These are phyloP conservation scores for Criorhina ranunculi DNA, from an alignment of 2,888 invertebrate species.

Conservation along the genomic window DNA sequence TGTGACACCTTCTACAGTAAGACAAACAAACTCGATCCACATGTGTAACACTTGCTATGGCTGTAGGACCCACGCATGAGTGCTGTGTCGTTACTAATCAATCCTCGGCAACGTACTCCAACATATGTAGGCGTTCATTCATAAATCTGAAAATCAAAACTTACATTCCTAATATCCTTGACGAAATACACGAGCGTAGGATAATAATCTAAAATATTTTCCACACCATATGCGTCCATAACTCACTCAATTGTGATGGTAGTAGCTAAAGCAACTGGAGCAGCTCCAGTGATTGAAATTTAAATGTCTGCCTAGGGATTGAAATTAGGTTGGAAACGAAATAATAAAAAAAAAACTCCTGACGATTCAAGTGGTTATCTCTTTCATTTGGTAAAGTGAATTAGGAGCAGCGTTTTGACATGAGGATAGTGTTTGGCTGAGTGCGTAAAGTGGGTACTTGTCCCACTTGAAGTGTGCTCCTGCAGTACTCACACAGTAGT, in stretches of 20 bases:
- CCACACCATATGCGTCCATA: constrained; percentile 68
- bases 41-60: constrained; percentile 66
- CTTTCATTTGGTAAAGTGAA: constrained; percentile 38
- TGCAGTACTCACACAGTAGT: constrained; percentile 9
- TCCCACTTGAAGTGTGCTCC: constrained; percentile 52
- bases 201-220: constrained; percentile 66
- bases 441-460: constrained; percentile 62
- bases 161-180: constrained; percentile 69
- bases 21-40: constrained; percentile 58
- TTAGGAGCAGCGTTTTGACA: constrained; percentile 49
- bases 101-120: constrained; percentile 40
- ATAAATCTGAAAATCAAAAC: constrained; percentile 75
- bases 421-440: constrained; percentile 29
- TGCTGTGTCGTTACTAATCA: constrained; percentile 62
- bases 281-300: constrained; percentile 42
- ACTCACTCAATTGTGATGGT: constrained; percentile 60
- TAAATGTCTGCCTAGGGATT: constrained; percentile 27
- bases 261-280: constrained; percentile 43
- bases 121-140: constrained; percentile 60
- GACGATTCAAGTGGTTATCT: constrained; percentile 57
- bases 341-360: constrained; percentile 5
- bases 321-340: constrained; percentile 17
- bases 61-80: constrained; percentile 40
- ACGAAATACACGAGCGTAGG: constrained; percentile 67
- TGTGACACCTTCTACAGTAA: constrained; percentile 53